Evolutionary conservation across 2,113 vertebrate species (phyloP).

Genomic region (Tamias sibiricus): DNA sequence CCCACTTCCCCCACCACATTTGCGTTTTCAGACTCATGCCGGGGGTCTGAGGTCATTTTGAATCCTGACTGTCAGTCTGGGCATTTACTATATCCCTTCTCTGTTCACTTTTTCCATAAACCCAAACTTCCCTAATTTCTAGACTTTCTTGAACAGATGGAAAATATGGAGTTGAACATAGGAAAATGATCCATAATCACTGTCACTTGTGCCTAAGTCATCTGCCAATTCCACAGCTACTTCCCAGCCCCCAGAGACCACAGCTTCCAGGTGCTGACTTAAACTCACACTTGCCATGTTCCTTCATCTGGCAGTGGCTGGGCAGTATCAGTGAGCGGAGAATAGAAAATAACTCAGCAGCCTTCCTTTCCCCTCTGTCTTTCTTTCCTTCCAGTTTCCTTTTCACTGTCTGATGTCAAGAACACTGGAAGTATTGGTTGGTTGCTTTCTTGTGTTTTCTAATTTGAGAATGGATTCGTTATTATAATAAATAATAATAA

Average conservation of each 20-base stretch:
- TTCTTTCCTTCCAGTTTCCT: not conserved
- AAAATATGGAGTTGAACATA: not conserved
- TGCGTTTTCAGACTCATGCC: not conserved
- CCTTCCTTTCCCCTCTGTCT: fast-evolving
- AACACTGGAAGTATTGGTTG: not conserved
- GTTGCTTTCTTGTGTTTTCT: not conserved
- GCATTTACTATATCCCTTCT: not conserved
- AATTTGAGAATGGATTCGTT: not conserved
- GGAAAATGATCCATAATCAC: not conserved
- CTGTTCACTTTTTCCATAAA: not conserved
- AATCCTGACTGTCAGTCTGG: not conserved
- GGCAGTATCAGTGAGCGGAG: not conserved
- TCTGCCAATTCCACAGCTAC: not conserved
- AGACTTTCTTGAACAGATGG: not conserved
- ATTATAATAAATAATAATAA: not conserved
- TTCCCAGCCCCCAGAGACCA: not conserved
- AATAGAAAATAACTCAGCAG: not conserved
- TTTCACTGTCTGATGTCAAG: not conserved
- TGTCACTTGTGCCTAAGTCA: not conserved
- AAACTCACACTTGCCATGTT: not conserved
- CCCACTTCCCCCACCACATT: no score
- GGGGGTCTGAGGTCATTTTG: not conserved
- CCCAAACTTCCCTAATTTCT: not conserved
- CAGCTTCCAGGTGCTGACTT: not conserved
- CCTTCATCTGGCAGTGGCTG: not conserved